Percentiles rank a stretch among this genome's conserved stretches.
phyloP scores from a whole-genome alignment of 2,888 invertebrate species.

The Patella caerulea region DNA sequence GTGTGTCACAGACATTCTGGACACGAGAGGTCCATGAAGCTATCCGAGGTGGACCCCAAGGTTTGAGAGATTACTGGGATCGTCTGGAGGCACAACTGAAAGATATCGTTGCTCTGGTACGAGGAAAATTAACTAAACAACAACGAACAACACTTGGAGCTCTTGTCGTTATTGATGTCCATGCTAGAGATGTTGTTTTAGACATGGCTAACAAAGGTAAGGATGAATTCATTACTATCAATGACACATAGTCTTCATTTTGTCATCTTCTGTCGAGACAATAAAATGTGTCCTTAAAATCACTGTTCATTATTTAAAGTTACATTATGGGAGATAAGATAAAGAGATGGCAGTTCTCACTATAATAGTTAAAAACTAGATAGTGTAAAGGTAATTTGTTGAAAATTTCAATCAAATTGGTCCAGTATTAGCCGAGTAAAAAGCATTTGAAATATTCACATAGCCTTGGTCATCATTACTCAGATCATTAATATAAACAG shows the following conservation, averaged over 20 bases:
- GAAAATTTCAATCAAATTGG: too few species aligned
- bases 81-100: conserved; percentile 78
- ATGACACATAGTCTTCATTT: not conserved
- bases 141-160: conserved; percentile 92
- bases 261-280: too few species aligned
- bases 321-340: too few species aligned
- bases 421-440: too few species aligned
- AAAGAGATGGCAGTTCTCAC: too few species aligned
- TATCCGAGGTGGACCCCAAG: conserved; percentile 76
- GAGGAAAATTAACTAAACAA: conserved; percentile 88
- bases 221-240: not conserved
- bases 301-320: too few species aligned
- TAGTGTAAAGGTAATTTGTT: too few species aligned
- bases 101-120: conserved; percentile 82
- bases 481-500: too few species aligned
- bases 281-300: too few species aligned
- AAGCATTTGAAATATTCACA: too few species aligned
- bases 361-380: too few species aligned
- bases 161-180: conserved; percentile 92
- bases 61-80: conserved; percentile 76
- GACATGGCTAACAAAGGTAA: conserved; percentile 73
- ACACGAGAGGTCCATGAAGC: conserved; percentile 84
- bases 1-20: conserved; percentile 85
- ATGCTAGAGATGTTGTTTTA: conserved; percentile 88
- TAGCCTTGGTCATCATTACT: too few species aligned